Base-by-base conservation (phyloP, 1,140 invertebrate species). In the Bombus fervidus region DNA sequence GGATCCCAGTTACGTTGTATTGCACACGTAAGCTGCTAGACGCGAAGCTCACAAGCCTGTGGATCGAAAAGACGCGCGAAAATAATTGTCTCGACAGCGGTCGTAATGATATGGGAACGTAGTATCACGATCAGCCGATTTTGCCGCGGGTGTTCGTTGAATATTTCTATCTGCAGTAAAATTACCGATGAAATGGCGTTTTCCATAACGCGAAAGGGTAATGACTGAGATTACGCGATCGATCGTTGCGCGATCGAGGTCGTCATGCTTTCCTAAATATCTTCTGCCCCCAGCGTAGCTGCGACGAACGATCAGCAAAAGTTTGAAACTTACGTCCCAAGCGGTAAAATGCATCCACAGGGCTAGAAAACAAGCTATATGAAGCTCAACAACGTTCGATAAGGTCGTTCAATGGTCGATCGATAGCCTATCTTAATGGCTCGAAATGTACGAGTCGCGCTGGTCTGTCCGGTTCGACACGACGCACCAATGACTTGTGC, bases 371-470 rank as follows among this genome's bases (percentile, higher is more conserved):
- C 57, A 47, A 87, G 73, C 73, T 71, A 28, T 5, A 28, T 31
- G 39, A 59, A 66, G n/a, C n/a, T 76, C 39, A 57, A 31, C n/a
- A 28, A 64, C 9, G 28, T 41, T 41, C 59, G 77, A 87, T 85
- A 81, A 87, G 59, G 81, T 89, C 66, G 47, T 71, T 76, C 57
- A 77, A 34, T 71, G 62, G 68, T 81, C 77, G 88, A 88, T 88
- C 87, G 64, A 78, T 81, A 66, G 53, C 71, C 85, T 92, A 92
- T 91, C 90, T 92, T 91, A 91, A 91, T 78, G 85, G 76, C 77
- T 83, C 66, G 79, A 85, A 84, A 78, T 81, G 83, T 76, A 89
- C 75, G 78, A 85, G 34, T 74, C 64, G 66, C 73, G 80, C 79
- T 53, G 47, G 47, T 53, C 47, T 53, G 47, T 53, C 47, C 47